Base-by-base conservation (phyloP, 2,113 vertebrate genomes). In the Myotis brandtii region DNA sequence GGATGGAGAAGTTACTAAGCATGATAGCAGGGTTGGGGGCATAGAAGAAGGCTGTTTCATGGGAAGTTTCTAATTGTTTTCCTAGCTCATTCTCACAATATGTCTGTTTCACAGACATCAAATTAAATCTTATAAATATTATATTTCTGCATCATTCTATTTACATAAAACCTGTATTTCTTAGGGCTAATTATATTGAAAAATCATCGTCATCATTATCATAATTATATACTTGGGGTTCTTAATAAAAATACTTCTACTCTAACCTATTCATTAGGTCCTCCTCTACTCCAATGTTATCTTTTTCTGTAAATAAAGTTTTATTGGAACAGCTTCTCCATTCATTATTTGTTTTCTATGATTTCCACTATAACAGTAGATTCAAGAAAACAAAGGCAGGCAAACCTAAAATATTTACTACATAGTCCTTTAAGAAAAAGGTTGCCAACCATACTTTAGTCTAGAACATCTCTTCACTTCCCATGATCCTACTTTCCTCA, bases 291-390 rank as follows among this genome's bases (percentile, higher is more conserved):
- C 21, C 18, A 79, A 37, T 21, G 9, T 46, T 70, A 3, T 76
- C 3, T 84, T 67, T 66, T 89, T 95, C 87, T 75, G 59, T 94
- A 76, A 85, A 32, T 83, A 50, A 89, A 52, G 12, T 80, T 91
- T 72, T 86, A 81, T 81, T 69, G 1, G 18, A 77, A 83, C 2
- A 90, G 34, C 64, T 72, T 34, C 37, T 10, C 21, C 76, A 81
- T 85, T 80, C 10, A 82, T 82, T 86, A 67, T 85, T 90, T 94
- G 10, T 70, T 95, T 95, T 82, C n/a, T 89, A n/a, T 96, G 30
- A 52, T 34, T 52, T 21, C 64, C 40, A 85, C 23, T 93, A 40
- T 6, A 93, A 52, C 32, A 70, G 6, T 48, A 79, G 27, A 83
- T 94, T 91, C n/a, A 67, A 16, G 21, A 82, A 16, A 43, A 43